These are phyloP conservation scores for Aporrectodea caliginosa DNA, from an alignment of 1,140 invertebrate genomes.

Conservation along the genomic window DNA sequence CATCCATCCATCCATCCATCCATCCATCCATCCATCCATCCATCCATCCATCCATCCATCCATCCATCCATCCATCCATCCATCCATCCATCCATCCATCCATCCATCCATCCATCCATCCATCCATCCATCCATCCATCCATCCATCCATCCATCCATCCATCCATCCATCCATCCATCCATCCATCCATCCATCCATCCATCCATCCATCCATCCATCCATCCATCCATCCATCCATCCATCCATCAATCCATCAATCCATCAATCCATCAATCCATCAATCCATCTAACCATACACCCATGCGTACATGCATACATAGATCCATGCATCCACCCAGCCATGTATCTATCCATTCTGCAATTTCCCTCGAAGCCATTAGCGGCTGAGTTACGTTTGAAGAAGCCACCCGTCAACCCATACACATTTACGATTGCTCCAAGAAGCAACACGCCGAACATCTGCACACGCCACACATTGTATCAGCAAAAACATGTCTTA, in stretches of 20 bases:
- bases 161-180: background rate
- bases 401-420: too few relatives aligned
- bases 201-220: background rate
- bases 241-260: background rate
- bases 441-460: too few relatives aligned
- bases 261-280: background rate
- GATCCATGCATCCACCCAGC: background rate
- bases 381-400: too few relatives aligned
- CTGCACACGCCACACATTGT: too few relatives aligned
- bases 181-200: background rate
- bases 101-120: background rate
- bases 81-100: background rate
- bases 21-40: background rate
- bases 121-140: background rate
- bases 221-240: background rate
- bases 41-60: background rate
- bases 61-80: background rate
- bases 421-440: too few relatives aligned
- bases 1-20: background rate
- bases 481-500: too few relatives aligned
- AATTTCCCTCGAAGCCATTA: too few relatives aligned
- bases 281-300: background rate
- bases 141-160: background rate
- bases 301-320: background rate
- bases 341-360: background rate